Evolutionary conservation across 2,113 vertebrate species (phyloP).

Genomic region (Notiomystis cincta): DNA sequence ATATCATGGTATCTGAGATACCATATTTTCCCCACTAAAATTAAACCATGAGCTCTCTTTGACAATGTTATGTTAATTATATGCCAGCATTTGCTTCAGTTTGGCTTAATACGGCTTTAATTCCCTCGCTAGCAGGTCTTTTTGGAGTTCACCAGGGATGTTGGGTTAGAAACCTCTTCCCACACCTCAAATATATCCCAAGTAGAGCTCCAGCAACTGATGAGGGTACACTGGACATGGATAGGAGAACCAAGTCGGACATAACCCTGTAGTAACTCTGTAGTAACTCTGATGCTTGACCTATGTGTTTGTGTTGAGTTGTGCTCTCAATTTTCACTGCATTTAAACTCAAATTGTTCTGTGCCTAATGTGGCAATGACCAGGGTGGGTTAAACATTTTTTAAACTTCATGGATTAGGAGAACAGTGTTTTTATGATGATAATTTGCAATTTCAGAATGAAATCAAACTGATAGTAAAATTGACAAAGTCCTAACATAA

Average conservation of each 20-base stretch:
- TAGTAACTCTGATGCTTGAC: not conserved
- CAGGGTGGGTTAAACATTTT: not conserved
- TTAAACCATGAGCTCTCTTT: constrained; percentile 48
- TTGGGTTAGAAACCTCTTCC: not conserved
- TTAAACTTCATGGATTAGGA: not conserved
- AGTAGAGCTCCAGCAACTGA: not conserved
- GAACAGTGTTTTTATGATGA: not conserved
- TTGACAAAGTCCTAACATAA: not conserved
- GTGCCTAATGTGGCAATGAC: not conserved
- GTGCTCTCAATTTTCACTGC: not conserved
- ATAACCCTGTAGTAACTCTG: not conserved
- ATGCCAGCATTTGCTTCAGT: not conserved
- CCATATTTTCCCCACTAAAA: constrained; percentile 61
- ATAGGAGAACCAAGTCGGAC: not conserved
- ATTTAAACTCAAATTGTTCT: not conserved
- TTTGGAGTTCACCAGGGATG: not conserved
- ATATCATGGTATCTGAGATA: constrained; percentile 53
- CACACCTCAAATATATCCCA: not conserved
- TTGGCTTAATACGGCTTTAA: not conserved
- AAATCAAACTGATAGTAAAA: not conserved
- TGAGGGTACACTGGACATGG: not conserved
- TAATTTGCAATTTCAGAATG: not conserved
- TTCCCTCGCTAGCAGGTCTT: not conserved
- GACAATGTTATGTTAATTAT: constrained; percentile 35
- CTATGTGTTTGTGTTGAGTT: not conserved